Evolutionary conservation across 2,113 vertebrate species (phyloP).

Genomic region (Cinclus mexicanus): DNA sequence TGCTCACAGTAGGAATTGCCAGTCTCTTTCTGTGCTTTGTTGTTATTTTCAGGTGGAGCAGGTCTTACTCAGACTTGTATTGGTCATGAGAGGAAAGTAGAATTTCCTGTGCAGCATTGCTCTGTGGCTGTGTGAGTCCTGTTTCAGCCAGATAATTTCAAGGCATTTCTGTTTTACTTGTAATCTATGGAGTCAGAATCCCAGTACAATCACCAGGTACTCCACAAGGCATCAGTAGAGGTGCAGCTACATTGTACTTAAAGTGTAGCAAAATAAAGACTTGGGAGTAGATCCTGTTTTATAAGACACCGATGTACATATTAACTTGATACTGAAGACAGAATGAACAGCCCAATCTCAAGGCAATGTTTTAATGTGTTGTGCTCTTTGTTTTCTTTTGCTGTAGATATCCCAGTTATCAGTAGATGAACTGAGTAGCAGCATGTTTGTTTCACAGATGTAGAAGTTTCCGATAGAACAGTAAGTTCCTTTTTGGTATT

Average conservation of each 20-base stretch:
- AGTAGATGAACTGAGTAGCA: conserved; percentile 85
- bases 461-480: conserved; percentile 78
- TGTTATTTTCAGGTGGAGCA: conserved; percentile 7
- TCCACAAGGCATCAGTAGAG: background rate
- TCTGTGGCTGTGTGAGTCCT: conserved; percentile 17
- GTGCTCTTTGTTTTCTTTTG: conserved; percentile 59
- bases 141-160: background rate
- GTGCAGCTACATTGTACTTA: background rate
- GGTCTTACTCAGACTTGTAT: background rate
- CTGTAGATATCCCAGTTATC: conserved; percentile 83
- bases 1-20: background rate
- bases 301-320: conserved; percentile 7
- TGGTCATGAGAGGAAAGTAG: background rate
- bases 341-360: background rate
- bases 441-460: conserved; percentile 86
- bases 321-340: conserved; percentile 39
- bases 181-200: conserved; percentile 19
- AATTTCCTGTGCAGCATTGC: background rate
- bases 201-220: background rate
- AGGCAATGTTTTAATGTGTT: conserved; percentile 71
- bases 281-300: conserved; percentile 12
- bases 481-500: conserved; percentile 75
- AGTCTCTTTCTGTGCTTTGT: background rate
- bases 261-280: conserved; percentile 7
- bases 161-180: background rate